Evolutionary conservation across 2,888 invertebrate genomes (phyloP), one percentile per base, ranked within the genome.

Genomic region (Ennomos fuscantarius): DNA sequence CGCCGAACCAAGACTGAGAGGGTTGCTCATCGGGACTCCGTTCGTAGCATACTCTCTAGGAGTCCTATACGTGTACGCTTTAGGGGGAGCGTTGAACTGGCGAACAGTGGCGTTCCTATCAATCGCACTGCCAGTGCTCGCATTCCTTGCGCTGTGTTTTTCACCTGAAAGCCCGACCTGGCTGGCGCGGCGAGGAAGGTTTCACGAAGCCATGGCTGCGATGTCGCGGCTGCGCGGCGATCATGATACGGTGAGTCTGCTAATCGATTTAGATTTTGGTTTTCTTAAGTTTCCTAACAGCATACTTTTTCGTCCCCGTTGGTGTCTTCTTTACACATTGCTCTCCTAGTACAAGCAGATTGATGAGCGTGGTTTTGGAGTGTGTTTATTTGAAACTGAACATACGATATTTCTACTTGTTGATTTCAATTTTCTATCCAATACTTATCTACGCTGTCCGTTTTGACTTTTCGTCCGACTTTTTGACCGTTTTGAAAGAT

Each of bases 131-230:
- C 96, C 96, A 0, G 72, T 90, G 0, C 63, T 94, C 31, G 93
- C 95, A 0, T 89, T 94, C 39, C 56, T 94, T 1, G 93, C 94
- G n/a, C 88, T 96, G 51, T 93, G 92, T 71, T 88, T 94, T 60
- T 93, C 96, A 35, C 96, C 96, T 0, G 96, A 96, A 79, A 95
- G 95, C 69, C 96, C 96, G 0, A 94, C 94, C 0, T 96, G 96
- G 96, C 86, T 96, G 49, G 93, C 95, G 1, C 89, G 95, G 13
- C 91, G 93, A 44, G 94, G 94, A 0, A 92, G 93, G 54, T 91
- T 93, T 76, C 91, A 90, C 60, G 89, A 90, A 9, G 93, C 93
- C 1, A 90, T 90, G 87, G 86, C 93, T 37, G 94, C 95, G 5
- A 87, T 95, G 72, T 81, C 92, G 8, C 93, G 94, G 74, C 81